These are phyloP conservation scores for Odontophorus gujanensis DNA, from an alignment of 2,113 vertebrate species.

Conservation along the genomic window DNA sequence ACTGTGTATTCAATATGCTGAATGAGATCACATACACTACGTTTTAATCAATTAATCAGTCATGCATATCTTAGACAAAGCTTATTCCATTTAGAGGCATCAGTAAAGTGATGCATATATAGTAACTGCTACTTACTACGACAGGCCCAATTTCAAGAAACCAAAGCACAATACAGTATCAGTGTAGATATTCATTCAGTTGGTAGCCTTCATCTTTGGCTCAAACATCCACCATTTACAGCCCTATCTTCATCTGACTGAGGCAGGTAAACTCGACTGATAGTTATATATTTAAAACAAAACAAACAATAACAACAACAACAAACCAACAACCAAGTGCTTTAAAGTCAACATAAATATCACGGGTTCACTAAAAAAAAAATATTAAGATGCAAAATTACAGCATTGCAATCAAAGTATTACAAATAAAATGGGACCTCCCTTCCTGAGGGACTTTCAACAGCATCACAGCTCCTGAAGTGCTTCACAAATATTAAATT, in stretches of 20 bases:
- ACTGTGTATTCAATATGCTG: conserved; percentile 63
- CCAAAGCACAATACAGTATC: conserved; percentile 28
- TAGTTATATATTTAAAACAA: neutral
- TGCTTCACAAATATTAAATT: neutral
- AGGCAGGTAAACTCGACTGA: conserved; percentile 27
- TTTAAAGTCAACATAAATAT: conserved; percentile 45
- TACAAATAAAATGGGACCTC: conserved; percentile 5
- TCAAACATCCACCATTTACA: conserved; percentile 33
- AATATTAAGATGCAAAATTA: conserved; percentile 8
- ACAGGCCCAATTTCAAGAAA: conserved; percentile 41
- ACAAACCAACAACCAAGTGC: neutral
- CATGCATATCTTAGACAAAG: conserved; percentile 65
- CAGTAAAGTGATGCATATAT: conserved; percentile 54
- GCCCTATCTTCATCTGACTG: conserved; percentile 9
- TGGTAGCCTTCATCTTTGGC: conserved; percentile 44
- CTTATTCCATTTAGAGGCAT: conserved; percentile 58
- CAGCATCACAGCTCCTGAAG: neutral
- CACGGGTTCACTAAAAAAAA: neutral
- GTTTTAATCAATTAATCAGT: conserved; percentile 59
- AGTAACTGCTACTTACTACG: conserved; percentile 50
- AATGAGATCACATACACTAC: conserved; percentile 59
- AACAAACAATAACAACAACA: neutral
- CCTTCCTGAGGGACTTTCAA: conserved; percentile 7
- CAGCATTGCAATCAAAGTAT: neutral
- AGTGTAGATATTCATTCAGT: neutral